These are phyloP conservation scores for Sesamia nonagrioides DNA, from an alignment of 1,140 invertebrate genomes.

Conservation along the genomic window DNA sequence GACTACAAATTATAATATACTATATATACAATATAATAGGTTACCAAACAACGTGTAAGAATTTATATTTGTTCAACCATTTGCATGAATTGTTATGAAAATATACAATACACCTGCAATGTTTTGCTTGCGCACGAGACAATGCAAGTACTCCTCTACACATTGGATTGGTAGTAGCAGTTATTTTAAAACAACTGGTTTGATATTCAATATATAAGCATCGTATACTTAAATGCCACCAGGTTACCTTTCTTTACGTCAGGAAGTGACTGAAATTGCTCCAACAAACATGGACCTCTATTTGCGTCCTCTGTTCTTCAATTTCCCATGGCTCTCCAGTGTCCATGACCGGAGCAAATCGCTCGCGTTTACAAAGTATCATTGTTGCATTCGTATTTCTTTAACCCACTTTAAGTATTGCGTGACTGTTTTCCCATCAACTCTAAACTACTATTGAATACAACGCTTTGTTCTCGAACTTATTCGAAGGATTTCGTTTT, in stretches of 20 bases:
- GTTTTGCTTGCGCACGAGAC: slow-evolving; percentile 18
- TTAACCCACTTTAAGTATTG: slow-evolving; percentile 45
- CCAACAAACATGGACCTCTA: not conserved
- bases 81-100: not conserved
- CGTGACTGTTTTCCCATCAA: slow-evolving; percentile 47
- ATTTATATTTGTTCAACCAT: not conserved
- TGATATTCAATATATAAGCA: slow-evolving; percentile 31
- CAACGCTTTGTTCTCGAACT: not conserved
- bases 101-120: slow-evolving; percentile 21
- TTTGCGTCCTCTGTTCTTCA: slow-evolving; percentile 8
- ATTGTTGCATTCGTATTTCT: slow-evolving; percentile 47
- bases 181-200: slow-evolving; percentile 34
- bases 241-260: slow-evolving; percentile 25
- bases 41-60: slow-evolving; percentile 25
- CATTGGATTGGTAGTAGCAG: not conserved
- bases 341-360: slow-evolving; percentile 46
- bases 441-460: slow-evolving; percentile 20
- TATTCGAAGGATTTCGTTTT: not conserved
- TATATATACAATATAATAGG: not conserved
- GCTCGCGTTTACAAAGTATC: slow-evolving; percentile 24
- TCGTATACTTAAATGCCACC: slow-evolving; percentile 21
- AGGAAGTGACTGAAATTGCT: slow-evolving; percentile 23
- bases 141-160: not conserved
- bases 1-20: not conserved
- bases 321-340: slow-evolving; percentile 24